These are phyloP conservation scores for Crocuta crocuta DNA, from an alignment of 2,113 vertebrate genomes.

Conservation along the genomic window DNA sequence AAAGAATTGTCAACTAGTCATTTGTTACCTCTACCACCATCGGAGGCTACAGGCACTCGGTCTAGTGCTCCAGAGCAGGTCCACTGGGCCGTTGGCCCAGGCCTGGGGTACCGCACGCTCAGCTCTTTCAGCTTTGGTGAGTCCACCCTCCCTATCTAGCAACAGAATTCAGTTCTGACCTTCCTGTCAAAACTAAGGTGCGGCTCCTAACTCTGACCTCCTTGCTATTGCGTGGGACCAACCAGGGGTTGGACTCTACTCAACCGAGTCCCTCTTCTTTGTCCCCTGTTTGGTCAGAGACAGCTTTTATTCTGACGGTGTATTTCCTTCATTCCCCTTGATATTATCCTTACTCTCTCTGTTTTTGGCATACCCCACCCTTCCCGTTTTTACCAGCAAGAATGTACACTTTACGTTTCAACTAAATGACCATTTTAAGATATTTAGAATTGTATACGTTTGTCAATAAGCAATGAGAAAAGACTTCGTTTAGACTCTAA, in stretches of 20 bases:
- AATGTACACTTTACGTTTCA: neutral
- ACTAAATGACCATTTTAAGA: slow-evolving; percentile 31
- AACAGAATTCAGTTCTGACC: neutral
- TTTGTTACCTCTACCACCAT: neutral
- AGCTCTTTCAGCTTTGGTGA: neutral
- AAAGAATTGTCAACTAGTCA: neutral
- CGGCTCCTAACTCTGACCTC: neutral
- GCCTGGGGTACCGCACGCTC: neutral
- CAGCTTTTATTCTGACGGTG: neutral
- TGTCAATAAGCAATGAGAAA: slow-evolving; percentile 42
- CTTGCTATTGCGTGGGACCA: neutral
- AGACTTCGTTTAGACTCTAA: slow-evolving; percentile 16
- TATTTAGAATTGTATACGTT: neutral
- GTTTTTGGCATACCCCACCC: neutral
- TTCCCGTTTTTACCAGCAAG: neutral
- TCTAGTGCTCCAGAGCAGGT: neutral
- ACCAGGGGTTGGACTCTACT: neutral
- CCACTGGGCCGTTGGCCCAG: neutral
- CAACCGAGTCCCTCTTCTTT: neutral
- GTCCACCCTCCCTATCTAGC: neutral
- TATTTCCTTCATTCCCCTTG: neutral
- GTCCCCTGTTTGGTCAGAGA: neutral
- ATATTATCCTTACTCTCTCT: neutral
- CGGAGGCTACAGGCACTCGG: neutral
- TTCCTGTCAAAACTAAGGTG: neutral